A percentile compares a stretch with the other conserved stretches of the same genome.
phyloP scores from a whole-genome alignment of 2,113 vertebrate species.

The Bos indicus region DNA sequence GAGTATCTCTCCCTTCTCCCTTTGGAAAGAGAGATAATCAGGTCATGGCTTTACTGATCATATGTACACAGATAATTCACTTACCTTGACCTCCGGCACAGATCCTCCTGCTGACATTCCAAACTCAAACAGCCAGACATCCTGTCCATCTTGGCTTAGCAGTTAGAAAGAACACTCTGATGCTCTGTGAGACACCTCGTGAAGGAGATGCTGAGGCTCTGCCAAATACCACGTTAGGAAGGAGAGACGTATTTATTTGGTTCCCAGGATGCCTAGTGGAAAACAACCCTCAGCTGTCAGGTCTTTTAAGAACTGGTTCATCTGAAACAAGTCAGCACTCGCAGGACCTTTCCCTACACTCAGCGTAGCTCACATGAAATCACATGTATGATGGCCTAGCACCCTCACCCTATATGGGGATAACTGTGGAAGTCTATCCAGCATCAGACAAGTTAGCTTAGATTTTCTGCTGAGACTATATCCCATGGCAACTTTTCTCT shows the following conservation, averaged over 20 bases:
- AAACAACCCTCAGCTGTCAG: not conserved
- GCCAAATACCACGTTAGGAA: not conserved
- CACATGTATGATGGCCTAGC: not conserved
- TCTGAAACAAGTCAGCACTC: not conserved
- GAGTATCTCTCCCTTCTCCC: not conserved
- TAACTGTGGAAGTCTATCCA: not conserved
- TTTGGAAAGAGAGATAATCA: not conserved
- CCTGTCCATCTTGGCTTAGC: not conserved
- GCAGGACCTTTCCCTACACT: not conserved
- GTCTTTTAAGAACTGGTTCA: not conserved
- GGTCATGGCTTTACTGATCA: not conserved
- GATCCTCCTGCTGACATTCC: not conserved
- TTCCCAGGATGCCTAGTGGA: not conserved
- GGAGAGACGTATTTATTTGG: not conserved
- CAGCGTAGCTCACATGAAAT: not conserved
- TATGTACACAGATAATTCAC: not conserved
- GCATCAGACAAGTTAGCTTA: not conserved
- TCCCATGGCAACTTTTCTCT: not conserved
- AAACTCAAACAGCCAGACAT: not conserved
- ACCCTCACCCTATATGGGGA: not conserved
- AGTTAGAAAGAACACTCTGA: not conserved
- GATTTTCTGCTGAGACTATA: not conserved
- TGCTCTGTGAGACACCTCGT: not conserved
- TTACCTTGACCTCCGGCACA: not conserved
- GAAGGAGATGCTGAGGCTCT: not conserved